Evolutionary conservation across 1,140 invertebrate genomes (phyloP).

Genomic region (Hydropsyche tenuis): DNA sequence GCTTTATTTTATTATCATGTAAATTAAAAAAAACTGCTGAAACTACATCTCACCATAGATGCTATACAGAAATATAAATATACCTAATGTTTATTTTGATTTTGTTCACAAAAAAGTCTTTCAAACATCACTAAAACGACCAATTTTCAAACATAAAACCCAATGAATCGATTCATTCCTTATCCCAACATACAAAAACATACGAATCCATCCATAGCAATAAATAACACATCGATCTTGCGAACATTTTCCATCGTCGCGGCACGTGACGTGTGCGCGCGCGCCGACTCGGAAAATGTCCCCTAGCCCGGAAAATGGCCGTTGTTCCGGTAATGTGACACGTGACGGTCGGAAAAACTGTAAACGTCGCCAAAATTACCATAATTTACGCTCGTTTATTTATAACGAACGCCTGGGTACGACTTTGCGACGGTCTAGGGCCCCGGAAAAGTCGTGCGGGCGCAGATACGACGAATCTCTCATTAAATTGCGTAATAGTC

Average conservation of each 20-base stretch:
- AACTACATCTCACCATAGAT: no score
- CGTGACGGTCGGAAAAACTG: slow-evolving; percentile 19
- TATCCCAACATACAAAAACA: background rate
- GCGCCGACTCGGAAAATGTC: background rate
- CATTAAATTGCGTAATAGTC: no score
- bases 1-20: no score
- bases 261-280: background rate
- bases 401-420: no score
- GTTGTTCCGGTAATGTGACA: slow-evolving; percentile 16
- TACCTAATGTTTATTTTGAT: no score
- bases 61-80: no score
- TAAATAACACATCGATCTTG: background rate
- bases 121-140: no score
- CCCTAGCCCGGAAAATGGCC: background rate
- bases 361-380: slow-evolving; percentile 2
- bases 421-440: no score
- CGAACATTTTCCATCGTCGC: background rate
- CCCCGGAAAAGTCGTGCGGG: no score
- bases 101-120: no score
- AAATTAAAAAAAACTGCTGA: no score
- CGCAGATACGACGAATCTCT: no score
- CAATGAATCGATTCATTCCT: background rate
- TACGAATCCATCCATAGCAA: background rate
- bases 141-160: background rate
- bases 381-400: slow-evolving; percentile 8